A percentile compares a stretch with the other conserved stretches of the same genome.
Conservation (phyloP, 2,113 vertebrate species). For the Benitochromis conjunctus region DNA sequence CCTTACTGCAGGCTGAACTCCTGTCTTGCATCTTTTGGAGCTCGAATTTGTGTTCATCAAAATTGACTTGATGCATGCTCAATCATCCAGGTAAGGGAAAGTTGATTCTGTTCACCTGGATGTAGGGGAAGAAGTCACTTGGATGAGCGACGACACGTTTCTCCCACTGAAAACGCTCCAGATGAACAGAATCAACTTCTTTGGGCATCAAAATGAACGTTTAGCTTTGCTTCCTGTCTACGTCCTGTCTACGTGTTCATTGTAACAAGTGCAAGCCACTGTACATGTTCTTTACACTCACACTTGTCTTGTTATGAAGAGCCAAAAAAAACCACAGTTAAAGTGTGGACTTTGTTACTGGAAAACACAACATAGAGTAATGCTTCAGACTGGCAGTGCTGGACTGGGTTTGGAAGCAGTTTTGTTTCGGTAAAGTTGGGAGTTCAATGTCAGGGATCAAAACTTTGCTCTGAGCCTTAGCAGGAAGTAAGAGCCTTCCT, state of each 20-base stretch:
- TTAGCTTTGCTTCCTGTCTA: neutral
- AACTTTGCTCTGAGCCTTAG: neutral
- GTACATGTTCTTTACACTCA: neutral
- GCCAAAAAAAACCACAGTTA: neutral
- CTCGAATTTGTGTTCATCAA: neutral
- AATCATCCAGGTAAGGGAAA: neutral
- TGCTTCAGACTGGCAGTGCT: neutral
- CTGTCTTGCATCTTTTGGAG: neutral
- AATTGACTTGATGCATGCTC: neutral
- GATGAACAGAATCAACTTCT: neutral
- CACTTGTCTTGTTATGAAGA: neutral
- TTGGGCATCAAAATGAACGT: neutral
- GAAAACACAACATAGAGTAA: neutral
- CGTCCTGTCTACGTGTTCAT: neutral
- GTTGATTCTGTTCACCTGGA: neutral
- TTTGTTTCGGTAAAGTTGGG: neutral
- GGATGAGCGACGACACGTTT: neutral
- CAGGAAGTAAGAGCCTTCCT: neutral
- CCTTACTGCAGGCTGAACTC: neutral
- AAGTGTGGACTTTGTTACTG: neutral
- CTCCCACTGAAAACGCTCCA: neutral
- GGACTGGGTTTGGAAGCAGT: neutral
- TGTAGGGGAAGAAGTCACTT: neutral
- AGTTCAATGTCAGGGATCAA: neutral
- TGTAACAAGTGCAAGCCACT: neutral